Conservation (phyloP, 2,113 vertebrate genomes). For the Myocastor coypus region DNA sequence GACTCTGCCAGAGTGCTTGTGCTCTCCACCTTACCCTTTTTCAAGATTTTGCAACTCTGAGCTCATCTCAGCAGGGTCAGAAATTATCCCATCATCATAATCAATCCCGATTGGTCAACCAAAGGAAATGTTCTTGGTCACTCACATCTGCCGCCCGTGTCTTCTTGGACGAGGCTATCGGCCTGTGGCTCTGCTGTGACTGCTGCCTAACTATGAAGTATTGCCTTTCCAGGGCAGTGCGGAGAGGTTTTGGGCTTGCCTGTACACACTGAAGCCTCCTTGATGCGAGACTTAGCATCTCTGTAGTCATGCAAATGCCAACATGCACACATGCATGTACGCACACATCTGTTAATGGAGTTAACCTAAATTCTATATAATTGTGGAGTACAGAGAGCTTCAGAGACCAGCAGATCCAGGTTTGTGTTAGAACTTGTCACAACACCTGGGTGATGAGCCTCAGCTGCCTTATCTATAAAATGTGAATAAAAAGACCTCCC, state of each 20-base stretch:
- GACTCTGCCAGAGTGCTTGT: slow-evolving; percentile 69
- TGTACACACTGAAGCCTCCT: neutral
- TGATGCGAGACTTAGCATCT: neutral
- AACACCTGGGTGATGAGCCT: neutral
- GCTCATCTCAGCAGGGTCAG: slow-evolving; percentile 50
- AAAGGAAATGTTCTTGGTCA: slow-evolving; percentile 65
- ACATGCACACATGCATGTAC: neutral
- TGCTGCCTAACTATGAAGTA: neutral
- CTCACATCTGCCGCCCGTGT: slow-evolving; percentile 41
- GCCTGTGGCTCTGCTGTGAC: slow-evolving; percentile 29
- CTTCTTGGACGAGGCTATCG: slow-evolving; percentile 29
- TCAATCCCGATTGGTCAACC: slow-evolving; percentile 66
- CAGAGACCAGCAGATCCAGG: slow-evolving; percentile 1
- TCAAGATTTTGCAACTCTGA: slow-evolving; percentile 69
- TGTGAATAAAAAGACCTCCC: neutral
- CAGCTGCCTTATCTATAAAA: slow-evolving; percentile 16
- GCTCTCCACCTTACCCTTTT: slow-evolving; percentile 61
- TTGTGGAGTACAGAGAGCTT: neutral
- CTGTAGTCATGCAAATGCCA: neutral
- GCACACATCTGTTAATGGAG: neutral
- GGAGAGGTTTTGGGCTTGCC: neutral
- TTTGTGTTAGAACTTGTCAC: neutral
- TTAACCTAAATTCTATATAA: neutral
- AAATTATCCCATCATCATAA: slow-evolving; percentile 59
- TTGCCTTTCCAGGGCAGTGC: neutral